These are phyloP conservation scores for Speoplatyrhinus poulsoni DNA, from an alignment of 2,113 vertebrate genomes.

Conservation along the genomic window DNA sequence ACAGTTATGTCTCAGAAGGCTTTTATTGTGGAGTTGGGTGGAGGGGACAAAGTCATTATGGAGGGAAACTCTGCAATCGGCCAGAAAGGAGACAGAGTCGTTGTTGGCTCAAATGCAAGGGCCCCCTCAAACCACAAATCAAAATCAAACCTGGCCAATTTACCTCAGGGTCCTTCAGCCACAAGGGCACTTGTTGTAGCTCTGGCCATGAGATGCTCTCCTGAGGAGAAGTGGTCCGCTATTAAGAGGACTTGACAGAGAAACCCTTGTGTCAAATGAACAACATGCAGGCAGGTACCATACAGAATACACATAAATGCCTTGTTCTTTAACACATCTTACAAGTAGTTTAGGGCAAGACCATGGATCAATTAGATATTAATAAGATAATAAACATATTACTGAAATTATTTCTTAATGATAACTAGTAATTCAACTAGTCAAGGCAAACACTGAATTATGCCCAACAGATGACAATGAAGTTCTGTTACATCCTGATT, in stretches of 20 bases:
- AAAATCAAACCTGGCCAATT: conserved; percentile 56
- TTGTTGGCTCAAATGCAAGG: conserved; percentile 72
- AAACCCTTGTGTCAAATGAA: conserved; percentile 56
- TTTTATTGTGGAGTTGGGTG: conserved; percentile 60
- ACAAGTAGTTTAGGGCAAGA: conserved; percentile 12
- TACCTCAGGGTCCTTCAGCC: conserved; percentile 54
- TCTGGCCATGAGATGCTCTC: conserved; percentile 31
- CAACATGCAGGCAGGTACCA: conserved; percentile 31
- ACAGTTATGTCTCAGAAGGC: conserved; percentile 62
- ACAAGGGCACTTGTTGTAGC: conserved; percentile 49
- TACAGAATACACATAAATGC: conserved; percentile 22
- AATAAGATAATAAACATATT: too few species aligned
- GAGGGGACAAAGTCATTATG: conserved; percentile 65
- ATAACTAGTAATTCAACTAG: too few species aligned
- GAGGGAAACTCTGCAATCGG: conserved; percentile 73
- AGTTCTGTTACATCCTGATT: too few species aligned
- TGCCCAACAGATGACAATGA: too few species aligned
- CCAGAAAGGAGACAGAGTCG: conserved; percentile 69
- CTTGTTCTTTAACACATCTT: conserved; percentile 21
- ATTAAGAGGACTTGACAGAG: conserved; percentile 44
- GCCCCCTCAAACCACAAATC: conserved; percentile 41
- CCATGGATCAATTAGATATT: not conserved
- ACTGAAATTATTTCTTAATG: too few species aligned
- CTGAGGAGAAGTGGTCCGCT: conserved; percentile 50
- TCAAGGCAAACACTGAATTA: too few species aligned